Evolutionary conservation across 2,113 vertebrate species (phyloP).

Genomic region (Hydrolagus affinis): DNA sequence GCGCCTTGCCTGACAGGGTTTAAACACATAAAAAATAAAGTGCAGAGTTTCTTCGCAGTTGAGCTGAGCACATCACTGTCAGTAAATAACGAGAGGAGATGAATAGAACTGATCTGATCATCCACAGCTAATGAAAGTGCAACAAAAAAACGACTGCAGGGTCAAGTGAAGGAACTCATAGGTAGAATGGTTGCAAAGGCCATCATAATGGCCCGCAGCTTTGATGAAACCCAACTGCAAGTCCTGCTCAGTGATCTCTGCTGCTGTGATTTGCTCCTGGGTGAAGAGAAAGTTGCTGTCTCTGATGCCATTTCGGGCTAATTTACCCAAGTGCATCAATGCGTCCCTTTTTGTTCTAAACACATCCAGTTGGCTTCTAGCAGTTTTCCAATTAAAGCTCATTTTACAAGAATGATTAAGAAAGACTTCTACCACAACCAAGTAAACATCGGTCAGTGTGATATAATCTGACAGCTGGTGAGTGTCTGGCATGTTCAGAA

Average conservation of each 20-base stretch:
- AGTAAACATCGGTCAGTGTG: constrained; percentile 78
- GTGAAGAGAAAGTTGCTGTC: constrained; percentile 63
- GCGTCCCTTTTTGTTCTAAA: constrained; percentile 54
- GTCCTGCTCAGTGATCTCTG: constrained; percentile 59
- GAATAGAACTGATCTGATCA: constrained; percentile 44
- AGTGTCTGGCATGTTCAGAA: constrained; percentile 57
- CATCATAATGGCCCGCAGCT: constrained; percentile 46
- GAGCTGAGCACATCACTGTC: constrained; percentile 51
- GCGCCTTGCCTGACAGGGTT: constrained; percentile 16
- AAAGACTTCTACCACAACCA: constrained; percentile 77
- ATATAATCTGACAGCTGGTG: constrained; percentile 60
- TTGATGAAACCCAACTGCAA: constrained; percentile 76
- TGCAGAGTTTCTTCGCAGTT: not conserved
- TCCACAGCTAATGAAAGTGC: constrained; percentile 73
- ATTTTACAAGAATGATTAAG: constrained; percentile 59
- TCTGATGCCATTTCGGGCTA: constrained; percentile 64
- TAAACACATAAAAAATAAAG: not conserved
- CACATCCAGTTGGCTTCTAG: constrained; percentile 57
- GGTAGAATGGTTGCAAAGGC: constrained; percentile 42
- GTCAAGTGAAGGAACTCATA: constrained; percentile 82
- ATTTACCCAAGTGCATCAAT: constrained; percentile 63
- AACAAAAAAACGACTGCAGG: constrained; percentile 80
- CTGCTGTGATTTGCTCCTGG: constrained; percentile 56
- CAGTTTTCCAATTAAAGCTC: constrained; percentile 55
- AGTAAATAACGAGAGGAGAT: constrained; percentile 70